Evolutionary conservation across 2,888 invertebrate species (phyloP).

Genomic region (Drosophila hamatofila): DNA sequence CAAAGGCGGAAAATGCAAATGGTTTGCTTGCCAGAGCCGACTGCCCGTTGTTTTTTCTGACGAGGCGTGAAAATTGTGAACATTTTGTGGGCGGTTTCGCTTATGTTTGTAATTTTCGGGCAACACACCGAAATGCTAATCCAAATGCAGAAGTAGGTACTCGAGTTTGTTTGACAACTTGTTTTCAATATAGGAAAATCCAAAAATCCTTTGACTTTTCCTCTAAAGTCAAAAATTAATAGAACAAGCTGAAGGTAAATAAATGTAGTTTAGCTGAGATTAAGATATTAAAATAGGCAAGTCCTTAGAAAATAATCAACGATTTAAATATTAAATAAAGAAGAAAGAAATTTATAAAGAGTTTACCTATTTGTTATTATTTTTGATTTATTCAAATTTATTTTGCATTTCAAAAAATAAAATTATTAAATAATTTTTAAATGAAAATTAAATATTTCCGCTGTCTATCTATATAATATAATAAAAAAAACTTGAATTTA

Average conservation of each 20-base stretch:
- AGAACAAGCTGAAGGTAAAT: constrained; percentile 2
- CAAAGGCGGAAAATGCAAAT: constrained; percentile 78
- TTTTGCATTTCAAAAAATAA: no score
- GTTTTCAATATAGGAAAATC: constrained; percentile 17
- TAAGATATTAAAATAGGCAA: neutral
- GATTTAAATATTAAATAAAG: neutral
- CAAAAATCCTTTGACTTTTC: constrained; percentile 6
- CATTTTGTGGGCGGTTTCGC: constrained; percentile 73
- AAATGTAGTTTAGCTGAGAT: neutral
- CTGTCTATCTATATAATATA: neutral
- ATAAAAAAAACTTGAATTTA: no score
- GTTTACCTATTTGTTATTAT: neutral
- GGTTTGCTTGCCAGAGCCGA: constrained; percentile 39
- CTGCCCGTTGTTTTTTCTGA: constrained; percentile 47
- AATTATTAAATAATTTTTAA: neutral
- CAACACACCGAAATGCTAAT: constrained; percentile 49
- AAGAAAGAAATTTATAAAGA: no score
- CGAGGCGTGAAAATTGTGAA: constrained; percentile 75
- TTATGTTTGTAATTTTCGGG: constrained; percentile 56
- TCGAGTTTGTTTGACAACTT: constrained; percentile 70
- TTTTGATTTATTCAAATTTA: neutral
- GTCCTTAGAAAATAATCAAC: neutral
- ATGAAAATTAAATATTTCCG: neutral
- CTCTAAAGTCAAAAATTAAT: neutral
- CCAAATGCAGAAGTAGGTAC: constrained; percentile 44